phyloP scores from a whole-genome alignment of 2,113 vertebrate species.

The Fregata magnificens region DNA sequence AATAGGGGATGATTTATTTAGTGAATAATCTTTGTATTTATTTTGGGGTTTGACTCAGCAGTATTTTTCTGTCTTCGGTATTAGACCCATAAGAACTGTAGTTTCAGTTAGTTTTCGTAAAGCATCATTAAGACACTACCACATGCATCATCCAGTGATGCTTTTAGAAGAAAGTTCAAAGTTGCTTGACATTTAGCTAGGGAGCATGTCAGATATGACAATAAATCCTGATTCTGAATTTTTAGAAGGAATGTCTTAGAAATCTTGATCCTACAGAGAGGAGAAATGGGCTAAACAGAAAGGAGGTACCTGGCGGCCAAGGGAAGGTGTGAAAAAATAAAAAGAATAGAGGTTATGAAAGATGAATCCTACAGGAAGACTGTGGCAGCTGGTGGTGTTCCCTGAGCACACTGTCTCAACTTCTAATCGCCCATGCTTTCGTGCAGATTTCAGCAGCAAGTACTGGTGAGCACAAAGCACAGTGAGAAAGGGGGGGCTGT shows the following conservation, averaged over 20 bases:
- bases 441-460: not conserved
- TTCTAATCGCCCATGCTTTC: not conserved
- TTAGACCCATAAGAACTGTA: not conserved
- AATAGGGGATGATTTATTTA: not conserved
- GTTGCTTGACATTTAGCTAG: not conserved
- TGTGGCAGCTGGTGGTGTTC: not conserved
- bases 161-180: not conserved
- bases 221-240: not conserved
- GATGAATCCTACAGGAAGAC: not conserved
- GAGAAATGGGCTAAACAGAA: not conserved
- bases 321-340: not conserved
- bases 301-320: not conserved
- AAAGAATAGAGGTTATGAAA: not conserved
- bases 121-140: not conserved
- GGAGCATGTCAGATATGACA: not conserved
- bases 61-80: not conserved
- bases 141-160: not conserved
- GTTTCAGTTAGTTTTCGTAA: not conserved
- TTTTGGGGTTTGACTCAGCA: not conserved
- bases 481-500: fast-evolving
- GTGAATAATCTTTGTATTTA: not conserved
- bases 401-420: not conserved
- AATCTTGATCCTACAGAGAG: not conserved
- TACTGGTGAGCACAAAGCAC: not conserved
- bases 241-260: not conserved